phyloP scores from a whole-genome alignment of 2,888 invertebrate species.

The Trachelus iudaicus region DNA sequence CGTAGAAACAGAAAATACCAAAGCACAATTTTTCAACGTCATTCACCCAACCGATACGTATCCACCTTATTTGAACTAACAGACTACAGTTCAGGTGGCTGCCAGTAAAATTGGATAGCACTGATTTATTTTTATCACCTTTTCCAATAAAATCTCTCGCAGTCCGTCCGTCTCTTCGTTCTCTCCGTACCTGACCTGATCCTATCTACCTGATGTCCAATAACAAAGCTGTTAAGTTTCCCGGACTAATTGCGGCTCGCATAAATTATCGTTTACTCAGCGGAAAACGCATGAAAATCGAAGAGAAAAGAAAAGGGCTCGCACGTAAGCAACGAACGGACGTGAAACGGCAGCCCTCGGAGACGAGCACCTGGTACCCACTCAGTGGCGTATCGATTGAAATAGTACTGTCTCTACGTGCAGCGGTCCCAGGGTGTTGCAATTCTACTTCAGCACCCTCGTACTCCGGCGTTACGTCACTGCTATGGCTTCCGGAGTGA shows the following conservation, averaged over 20 bases:
- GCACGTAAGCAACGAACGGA: neutral
- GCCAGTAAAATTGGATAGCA: neutral
- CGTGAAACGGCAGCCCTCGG: neutral
- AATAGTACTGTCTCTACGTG: neutral
- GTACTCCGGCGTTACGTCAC: neutral
- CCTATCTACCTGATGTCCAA: too few species aligned
- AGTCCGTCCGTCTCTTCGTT: too few species aligned
- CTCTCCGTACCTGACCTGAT: too few species aligned
- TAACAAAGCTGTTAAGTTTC: too few species aligned
- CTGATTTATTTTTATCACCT: neutral
- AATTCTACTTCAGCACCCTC: neutral
- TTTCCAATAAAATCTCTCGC: neutral
- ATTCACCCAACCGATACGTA: neutral
- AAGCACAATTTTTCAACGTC: neutral
- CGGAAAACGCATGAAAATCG: neutral
- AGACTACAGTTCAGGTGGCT: neutral
- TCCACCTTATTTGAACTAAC: neutral
- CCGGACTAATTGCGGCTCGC: too few species aligned
- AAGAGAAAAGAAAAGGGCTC: neutral
- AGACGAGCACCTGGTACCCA: neutral
- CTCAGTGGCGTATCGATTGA: neutral
- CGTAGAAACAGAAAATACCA: neutral
- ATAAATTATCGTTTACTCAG: neutral
- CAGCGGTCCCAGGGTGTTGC: neutral
- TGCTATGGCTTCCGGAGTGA: neutral